These are phyloP conservation scores for Vicugna pacos DNA, from an alignment of 2,113 vertebrate genomes.

Conservation along the genomic window DNA sequence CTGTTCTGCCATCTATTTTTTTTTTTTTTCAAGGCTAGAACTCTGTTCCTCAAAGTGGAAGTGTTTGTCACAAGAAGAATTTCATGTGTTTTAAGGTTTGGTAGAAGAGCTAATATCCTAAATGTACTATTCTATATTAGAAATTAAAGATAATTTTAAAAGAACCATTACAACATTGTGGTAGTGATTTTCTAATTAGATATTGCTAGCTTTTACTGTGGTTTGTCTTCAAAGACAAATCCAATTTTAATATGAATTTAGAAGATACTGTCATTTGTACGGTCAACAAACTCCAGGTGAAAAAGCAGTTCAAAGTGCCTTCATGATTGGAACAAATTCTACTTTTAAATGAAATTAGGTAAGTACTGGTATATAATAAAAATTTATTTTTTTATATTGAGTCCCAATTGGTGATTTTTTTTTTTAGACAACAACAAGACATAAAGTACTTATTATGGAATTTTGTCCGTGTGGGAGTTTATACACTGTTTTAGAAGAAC, in stretches of 20 bases:
- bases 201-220: constrained; percentile 15
- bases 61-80: constrained; percentile 32
- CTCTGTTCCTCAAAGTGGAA: constrained; percentile 43
- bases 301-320: background rate
- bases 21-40: constrained; percentile 30
- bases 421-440: constrained; percentile 93
- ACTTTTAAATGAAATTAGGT: constrained; percentile 27
- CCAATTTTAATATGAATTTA: constrained; percentile 24
- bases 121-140: background rate
- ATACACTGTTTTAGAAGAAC: constrained; percentile 97
- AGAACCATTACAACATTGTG: background rate
- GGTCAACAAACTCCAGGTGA: background rate
- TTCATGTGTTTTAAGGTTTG: background rate
- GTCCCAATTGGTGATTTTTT: constrained; percentile 48
- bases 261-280: background rate
- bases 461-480: constrained; percentile 98
- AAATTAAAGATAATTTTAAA: constrained; percentile 44
- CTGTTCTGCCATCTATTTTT: background rate
- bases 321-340: background rate
- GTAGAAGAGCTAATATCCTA: constrained; percentile 2
- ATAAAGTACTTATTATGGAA: constrained; percentile 99
- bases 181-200: background rate
- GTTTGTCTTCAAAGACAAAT: constrained; percentile 45
- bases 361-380: constrained; percentile 9
- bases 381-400: constrained; percentile 32